Base-by-base conservation (phyloP, 1,140 invertebrate species). In the Scaptodrosophila lebanonensis region DNA sequence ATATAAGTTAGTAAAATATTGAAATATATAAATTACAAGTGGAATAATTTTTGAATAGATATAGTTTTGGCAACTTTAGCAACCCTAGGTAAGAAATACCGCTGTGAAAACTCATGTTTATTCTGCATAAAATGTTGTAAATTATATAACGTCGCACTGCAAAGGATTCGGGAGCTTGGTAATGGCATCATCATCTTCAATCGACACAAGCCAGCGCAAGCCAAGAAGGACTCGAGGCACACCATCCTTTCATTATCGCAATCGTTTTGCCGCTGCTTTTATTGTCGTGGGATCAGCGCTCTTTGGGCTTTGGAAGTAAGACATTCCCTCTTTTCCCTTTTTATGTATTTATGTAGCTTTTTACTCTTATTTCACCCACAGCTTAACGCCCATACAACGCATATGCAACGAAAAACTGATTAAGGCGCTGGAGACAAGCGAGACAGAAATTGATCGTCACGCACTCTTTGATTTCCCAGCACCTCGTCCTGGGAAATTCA, bases 191-290 rank as follows among this genome's bases (percentile, higher is more conserved):
- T n/a, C n/a, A n/a, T n/a, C n/a, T 50, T 51, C 61, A 11, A 82
- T 72, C 47, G 76, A 86, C 38, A 65, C 61, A 3, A 75, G 25
- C n/a, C 71, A 69, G 42, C 69, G 84, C 12, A 86, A 86, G 66
- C 85, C 85, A 12, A 62, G 85, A 67, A 73, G 83, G 48, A 85
- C 77, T 17, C 49, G 65, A 45, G 85, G 85, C 18, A 86, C 85
- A 22, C 84, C 84, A 8, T 76, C 85, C 16, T 86, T 63, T 47
- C 27, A 47, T 2, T 83, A 73, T 39, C 63, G 85, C 22, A 86
- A 86, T 69, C 65, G 79, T 30, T 82, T 86, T 44, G 84, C 85
- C 12, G 71, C 57, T 18, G 84, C 67, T 15, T 25, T 76, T 0
- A 38, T 86, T 29, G 68, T 57, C 9, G 58, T 36, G 6, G 85